Percentiles rank a stretch among this genome's conserved stretches.
phyloP scores from a whole-genome alignment of 2,113 vertebrate species.

The Empidonax alnorum region DNA sequence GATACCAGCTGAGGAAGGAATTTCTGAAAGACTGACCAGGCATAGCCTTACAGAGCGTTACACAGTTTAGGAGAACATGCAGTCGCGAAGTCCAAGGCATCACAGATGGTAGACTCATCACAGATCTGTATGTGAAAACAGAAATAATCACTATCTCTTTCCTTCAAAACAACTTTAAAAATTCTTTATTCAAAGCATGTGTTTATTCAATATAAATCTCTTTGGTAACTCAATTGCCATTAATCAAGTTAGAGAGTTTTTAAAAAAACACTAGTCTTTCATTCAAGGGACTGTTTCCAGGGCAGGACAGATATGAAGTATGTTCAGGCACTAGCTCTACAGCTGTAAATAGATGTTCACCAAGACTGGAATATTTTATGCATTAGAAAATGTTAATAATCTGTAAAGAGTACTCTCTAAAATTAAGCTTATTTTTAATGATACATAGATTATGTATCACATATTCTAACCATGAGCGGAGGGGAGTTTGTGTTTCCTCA shows the following conservation, averaged over 20 bases:
- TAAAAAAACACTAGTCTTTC: background rate
- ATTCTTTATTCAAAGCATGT: background rate
- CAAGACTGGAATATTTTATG: background rate
- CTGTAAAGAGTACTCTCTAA: background rate
- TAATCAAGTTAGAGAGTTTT: background rate
- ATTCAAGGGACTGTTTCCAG: background rate
- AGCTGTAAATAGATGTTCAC: background rate
- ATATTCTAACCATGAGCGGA: background rate
- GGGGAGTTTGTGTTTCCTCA: background rate
- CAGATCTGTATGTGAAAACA: background rate
- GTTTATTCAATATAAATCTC: background rate
- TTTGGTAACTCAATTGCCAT: background rate
- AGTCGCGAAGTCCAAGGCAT: background rate
- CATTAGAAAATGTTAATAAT: background rate
- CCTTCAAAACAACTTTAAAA: background rate
- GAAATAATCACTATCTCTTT: background rate
- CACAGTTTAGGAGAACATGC: background rate
- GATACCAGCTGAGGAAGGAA: background rate
- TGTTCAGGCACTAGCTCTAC: background rate
- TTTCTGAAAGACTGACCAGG: background rate
- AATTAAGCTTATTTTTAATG: background rate
- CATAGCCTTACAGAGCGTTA: background rate
- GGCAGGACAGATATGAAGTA: background rate
- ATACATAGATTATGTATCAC: background rate
- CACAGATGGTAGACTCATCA: background rate